Base-by-base conservation (phyloP, 1,140 invertebrate species). In the Ostrea denselamellosa region DNA sequence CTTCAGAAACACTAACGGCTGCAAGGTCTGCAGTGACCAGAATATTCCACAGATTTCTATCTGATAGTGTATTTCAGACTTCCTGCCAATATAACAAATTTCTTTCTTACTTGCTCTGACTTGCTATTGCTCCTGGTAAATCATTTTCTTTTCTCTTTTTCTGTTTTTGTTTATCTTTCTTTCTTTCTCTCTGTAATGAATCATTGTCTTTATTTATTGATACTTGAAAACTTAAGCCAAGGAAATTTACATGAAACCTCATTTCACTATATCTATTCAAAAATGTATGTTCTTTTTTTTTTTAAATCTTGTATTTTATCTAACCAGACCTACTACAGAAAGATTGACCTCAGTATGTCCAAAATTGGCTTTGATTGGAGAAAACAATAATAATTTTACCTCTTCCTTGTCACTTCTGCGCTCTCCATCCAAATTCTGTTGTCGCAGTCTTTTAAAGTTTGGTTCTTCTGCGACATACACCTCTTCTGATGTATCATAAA, bases 101-200 rank as follows among this genome's bases (percentile, higher is more conserved):
- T 77, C 10, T 25, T 9, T 90, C 94, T 89, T 92, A 94, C 94
- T 95, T 94, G 85, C 92, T 94, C 82, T 94, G 93, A 85, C 91
- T 91, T 4, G 99, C 95, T 96, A 99, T 98, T 0, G 97, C 97
- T 90, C 97, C 96, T 0, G 99, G 98, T 89, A 99, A 97, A 92
- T 99, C 98, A 95, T 99, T 99, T 94, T 99, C 98, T 94, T 99
- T 99, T 34, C 98, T 96, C 92, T 98, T 97, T 93, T 99, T 99
- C 85, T 99, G 94, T 94, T 99, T 99, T 19, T 93, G 92, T 88
- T 94, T 95, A 86, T 95, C 95, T 86, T 95, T 95, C 85, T 93
- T 93, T 91, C 94, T 92, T 86, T 95, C 90, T 90, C 89, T 92
- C 93, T 94, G 88, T 19, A 93, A 92, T 86, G 44, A 22, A 85